Base-by-base conservation (phyloP, 2,888 invertebrate genomes). In the Halictus ligatus region DNA sequence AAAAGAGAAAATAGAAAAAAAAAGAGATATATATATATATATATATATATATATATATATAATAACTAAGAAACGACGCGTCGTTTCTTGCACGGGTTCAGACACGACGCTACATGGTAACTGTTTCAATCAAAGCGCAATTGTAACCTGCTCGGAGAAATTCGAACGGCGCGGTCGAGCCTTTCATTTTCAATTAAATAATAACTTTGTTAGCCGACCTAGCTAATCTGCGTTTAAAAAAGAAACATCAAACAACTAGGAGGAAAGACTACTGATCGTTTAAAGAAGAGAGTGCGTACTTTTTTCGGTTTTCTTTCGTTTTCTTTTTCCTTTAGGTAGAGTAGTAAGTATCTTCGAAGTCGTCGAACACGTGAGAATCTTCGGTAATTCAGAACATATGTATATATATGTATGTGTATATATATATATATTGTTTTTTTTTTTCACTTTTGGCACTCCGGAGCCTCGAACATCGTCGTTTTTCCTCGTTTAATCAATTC, bases 161-260 rank as follows among this genome's bases (percentile, higher is more conserved):
- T 80, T 82, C 84, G 79, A 81, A 81, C 80, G 80, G 60, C 83
- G 77, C 78, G 77, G 87, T n/a, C 86, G 86, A 91, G 90, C 86
- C 86, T 83, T 89, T 85, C 75, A 76, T 84, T 89, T 89, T 90
- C 54, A 88, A 92, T 91, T 91, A 92, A 91, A 91, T 91, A 89
- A 91, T 90, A 91, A 91, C 82, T 91, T 88, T 90, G 81, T 92
- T 90, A 91, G 91, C 90, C 81, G 87, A 89, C 89, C 90, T 91
- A 91, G 89, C 91, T 91, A 91, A 90, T 90, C 87, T 88, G 89
- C 84, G 80, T 92, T 84, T 84, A 87, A 82, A 83, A 91, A 87
- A 89, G 87, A 89, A 88, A 91, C 83, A 89, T 84, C 84, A 89
- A 91, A 89, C 85, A 90, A 89, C 89, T 90, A 89, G 87, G 80